phyloP scores from a whole-genome alignment of 1,140 invertebrate species.

The Drosophila carrolli region DNA sequence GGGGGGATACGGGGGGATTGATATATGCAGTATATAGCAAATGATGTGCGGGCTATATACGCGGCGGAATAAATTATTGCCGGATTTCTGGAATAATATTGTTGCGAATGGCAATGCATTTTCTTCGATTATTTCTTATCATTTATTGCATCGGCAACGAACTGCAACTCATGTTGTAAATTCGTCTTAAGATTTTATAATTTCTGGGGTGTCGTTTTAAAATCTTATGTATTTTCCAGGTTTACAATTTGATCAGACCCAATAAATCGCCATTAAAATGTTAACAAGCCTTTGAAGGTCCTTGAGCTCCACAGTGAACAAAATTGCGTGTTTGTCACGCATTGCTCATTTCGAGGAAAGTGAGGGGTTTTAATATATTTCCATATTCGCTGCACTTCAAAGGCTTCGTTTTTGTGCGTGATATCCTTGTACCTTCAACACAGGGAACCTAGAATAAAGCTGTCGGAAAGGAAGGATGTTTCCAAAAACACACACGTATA shows the following conservation, averaged over 20 bases:
- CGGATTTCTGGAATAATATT: slow-evolving; percentile 30
- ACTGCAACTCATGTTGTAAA: background rate
- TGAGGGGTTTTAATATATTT: slow-evolving; percentile 6
- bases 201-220: no score
- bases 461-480: slow-evolving; percentile 4
- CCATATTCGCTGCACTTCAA: slow-evolving; percentile 15
- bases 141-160: background rate
- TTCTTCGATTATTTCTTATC: slow-evolving; percentile 4
- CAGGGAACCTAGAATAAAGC: slow-evolving; percentile 26
- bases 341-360: slow-evolving; percentile 29
- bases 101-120: slow-evolving; percentile 9
- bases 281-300: no score
- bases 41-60: slow-evolving; percentile 26
- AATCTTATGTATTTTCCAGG: no score
- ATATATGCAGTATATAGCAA: slow-evolving; percentile 34
- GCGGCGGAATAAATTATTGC: slow-evolving; percentile 20
- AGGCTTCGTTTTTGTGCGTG: slow-evolving; percentile 30
- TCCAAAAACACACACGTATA: background rate
- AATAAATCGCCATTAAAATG: no score
- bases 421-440: slow-evolving; percentile 37
- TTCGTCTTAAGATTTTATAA: no score
- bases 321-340: slow-evolving; percentile 16
- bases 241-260: no score
- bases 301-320: slow-evolving; percentile 5
- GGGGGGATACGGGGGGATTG: slow-evolving; percentile 26